Percentiles rank a stretch among this genome's conserved stretches.
Conservation (phyloP, 2,797 vertebrate genomes). For the Alectoris magna region DNA sequence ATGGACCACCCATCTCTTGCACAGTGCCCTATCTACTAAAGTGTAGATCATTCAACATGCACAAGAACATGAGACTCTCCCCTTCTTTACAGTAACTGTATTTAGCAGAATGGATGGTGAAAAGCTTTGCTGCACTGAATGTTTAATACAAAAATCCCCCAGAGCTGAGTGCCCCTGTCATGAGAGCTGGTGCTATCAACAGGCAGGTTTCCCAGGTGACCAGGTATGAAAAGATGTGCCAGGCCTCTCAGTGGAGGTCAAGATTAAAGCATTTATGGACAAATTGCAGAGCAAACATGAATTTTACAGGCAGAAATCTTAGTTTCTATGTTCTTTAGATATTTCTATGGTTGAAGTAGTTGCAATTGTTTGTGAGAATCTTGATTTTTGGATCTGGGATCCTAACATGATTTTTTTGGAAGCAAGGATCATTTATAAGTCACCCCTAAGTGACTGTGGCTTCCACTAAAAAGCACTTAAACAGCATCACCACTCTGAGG, state of each 20-base stretch:
- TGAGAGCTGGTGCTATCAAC: not conserved
- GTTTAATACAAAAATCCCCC: not conserved
- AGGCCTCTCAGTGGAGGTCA: not conserved
- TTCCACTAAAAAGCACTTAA: not conserved
- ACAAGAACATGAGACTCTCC: rapidly evolving
- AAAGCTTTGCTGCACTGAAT: not conserved
- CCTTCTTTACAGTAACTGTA: not conserved
- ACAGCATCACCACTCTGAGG: not conserved
- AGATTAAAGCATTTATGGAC: not conserved
- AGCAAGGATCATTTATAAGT: not conserved
- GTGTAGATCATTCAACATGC: rapidly evolving
- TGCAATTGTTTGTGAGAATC: not conserved
- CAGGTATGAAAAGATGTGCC: not conserved
- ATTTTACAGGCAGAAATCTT: not conserved
- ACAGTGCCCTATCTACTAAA: not conserved
- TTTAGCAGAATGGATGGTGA: not conserved
- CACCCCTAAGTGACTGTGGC: not conserved
- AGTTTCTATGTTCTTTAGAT: not conserved
- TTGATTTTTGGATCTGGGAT: not conserved
- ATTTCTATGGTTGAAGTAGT: not conserved
- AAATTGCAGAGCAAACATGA: not conserved
- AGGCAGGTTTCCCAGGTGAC: not conserved
- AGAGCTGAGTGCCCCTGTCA: not conserved
- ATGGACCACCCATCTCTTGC: not conserved
- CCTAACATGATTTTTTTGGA: not conserved